These are phyloP conservation scores for Oryzias curvinotus DNA, from an alignment of 2,113 vertebrate genomes.

Conservation along the genomic window DNA sequence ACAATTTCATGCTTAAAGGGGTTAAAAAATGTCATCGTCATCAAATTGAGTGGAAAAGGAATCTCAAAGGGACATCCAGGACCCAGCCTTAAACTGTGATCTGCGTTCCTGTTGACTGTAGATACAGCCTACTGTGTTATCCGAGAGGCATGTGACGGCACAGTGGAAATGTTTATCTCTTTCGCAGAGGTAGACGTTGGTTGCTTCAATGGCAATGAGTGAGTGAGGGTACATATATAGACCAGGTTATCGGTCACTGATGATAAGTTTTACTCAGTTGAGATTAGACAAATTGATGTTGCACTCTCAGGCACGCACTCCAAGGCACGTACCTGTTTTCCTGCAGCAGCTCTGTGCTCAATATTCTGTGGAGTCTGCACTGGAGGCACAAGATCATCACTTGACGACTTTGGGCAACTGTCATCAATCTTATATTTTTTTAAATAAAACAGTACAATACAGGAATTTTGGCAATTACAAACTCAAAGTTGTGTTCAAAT, in stretches of 20 bases:
- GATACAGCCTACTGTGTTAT: slow-evolving; percentile 37
- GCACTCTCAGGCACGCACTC: slow-evolving; percentile 24
- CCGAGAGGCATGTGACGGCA: slow-evolving; percentile 17
- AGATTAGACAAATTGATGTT: slow-evolving; percentile 33
- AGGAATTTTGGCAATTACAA: too few species aligned
- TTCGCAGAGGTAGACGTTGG: slow-evolving; percentile 13
- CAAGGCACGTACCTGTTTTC: slow-evolving; percentile 16
- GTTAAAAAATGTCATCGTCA: too few species aligned
- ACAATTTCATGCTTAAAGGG: too few species aligned
- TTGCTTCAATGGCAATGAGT: slow-evolving; percentile 26
- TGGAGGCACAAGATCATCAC: neutral
- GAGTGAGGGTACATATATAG: slow-evolving; percentile 17
- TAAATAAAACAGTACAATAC: too few species aligned
- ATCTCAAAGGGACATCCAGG: slow-evolving; percentile 2
- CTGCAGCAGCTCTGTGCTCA: slow-evolving; percentile 29
- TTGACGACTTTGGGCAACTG: neutral
- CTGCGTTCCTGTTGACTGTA: slow-evolving; percentile 34
- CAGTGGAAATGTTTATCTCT: slow-evolving; percentile 35
- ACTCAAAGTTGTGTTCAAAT: too few species aligned
- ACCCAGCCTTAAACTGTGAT: neutral
- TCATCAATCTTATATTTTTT: neutral
- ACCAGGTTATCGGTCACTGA: slow-evolving; percentile 34
- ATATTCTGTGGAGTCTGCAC: neutral
- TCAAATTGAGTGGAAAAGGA: slow-evolving; percentile 12
- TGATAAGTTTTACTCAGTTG: slow-evolving; percentile 26